Percentiles rank a stretch among this genome's conserved stretches.
phyloP scores from a whole-genome alignment of 2,888 invertebrate species.

The Syrista parreyssii region DNA sequence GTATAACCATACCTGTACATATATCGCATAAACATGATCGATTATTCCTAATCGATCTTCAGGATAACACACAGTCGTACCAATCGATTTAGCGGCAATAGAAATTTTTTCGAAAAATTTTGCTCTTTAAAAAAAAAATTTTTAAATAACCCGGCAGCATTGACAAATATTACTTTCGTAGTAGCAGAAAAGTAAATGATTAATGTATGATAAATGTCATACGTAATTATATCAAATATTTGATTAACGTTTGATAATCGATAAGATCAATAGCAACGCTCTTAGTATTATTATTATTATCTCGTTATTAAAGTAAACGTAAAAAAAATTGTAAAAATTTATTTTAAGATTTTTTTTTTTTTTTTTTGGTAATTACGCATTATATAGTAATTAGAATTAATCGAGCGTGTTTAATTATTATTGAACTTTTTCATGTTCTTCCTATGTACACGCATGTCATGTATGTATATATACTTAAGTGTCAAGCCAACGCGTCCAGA shows the following conservation, averaged over 20 bases:
- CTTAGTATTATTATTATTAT: no score
- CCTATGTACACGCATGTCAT: neutral
- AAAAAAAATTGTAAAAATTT: no score
- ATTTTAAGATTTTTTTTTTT: no score
- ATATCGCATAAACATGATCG: neutral
- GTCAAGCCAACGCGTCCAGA: neutral
- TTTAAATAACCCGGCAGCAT: neutral
- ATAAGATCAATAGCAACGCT: neutral
- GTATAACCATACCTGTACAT: neutral
- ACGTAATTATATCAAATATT: neutral
- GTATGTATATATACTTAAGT: neutral
- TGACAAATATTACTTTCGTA: neutral
- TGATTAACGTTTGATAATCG: neutral
- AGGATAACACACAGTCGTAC: neutral
- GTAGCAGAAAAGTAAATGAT: neutral
- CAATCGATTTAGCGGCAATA: neutral
- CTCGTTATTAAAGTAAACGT: no score
- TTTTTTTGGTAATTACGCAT: neutral
- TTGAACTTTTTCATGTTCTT: neutral
- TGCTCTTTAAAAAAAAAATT: neutral
- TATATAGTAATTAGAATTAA: neutral
- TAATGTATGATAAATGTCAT: neutral
- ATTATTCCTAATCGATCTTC: neutral
- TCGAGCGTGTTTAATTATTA: neutral
- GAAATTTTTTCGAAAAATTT: neutral